Base-by-base conservation (phyloP, 2,888 invertebrate genomes). In the Scaeva pyrastri region DNA sequence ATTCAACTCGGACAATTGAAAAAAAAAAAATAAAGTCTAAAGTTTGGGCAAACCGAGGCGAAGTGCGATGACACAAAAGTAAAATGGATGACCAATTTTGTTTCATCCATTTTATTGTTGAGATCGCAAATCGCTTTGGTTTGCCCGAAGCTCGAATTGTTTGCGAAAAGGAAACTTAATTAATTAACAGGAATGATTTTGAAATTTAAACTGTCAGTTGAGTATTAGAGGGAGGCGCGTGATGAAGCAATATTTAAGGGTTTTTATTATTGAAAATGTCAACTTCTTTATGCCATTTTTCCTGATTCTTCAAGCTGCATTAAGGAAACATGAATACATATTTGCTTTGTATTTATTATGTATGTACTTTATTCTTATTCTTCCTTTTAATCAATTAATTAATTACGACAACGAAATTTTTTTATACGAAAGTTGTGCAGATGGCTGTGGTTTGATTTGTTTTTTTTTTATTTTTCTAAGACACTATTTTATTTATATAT, bases 401-500 rank as follows among this genome's bases (percentile, higher is more conserved):
- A 36, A 21, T 41, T 55, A 62, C 31, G 73, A 64, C 39, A 52
- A 50, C 7, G 19, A 19, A 12, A 70, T 45, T 76, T 8, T 48
- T 72, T 39, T 23, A 66, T 72, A 66, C 12, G 64, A 76, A 68
- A 31, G 64, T 66, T 75, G 76, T 60, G 66, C 66, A 60, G 36
- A 58, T 68, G 68, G 72, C 76, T 52, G 68, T 68, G 43, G 68
- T 68, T 41, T 68, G 21, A 39, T 16, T 58, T 55, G 21, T 26
- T 55, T 26, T 60, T 16, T 55, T 50, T 76, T 66, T 31, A 43
- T 60, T 78, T 71, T 68, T 80, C 85, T 85, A 80, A 85, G 85
- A 80, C 85, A 85, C 85, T 80, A 80, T 80, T 84, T 84, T 68
- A 68, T n/a, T 39, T 39, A 39, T 50, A 21, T 39, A 31, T 19